Conservation (phyloP, 2,888 invertebrate species). For the Drosophila merina region DNA sequence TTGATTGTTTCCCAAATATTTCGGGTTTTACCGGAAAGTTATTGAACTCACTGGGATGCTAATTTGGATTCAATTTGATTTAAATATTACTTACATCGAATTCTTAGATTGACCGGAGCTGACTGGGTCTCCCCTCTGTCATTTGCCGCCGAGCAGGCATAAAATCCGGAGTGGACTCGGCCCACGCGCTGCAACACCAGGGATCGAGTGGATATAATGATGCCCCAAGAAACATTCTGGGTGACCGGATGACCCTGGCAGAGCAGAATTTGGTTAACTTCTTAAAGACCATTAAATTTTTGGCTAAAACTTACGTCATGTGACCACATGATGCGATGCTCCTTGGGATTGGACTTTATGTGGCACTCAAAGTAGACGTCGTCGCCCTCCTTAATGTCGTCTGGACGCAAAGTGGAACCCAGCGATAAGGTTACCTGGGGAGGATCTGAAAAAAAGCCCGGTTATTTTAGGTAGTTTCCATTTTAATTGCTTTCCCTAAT, state of each 20-base stretch:
- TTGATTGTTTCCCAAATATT: not conserved
- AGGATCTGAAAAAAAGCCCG: conserved; percentile 86
- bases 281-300: not conserved
- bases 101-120: conserved; percentile 89
- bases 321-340: conserved; percentile 91
- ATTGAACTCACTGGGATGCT: not conserved
- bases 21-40: not conserved
- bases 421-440: conserved; percentile 89
- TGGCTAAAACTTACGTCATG: conserved; percentile 86
- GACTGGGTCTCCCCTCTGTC: conserved; percentile 92
- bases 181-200: conserved; percentile 93
- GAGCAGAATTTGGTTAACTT: not conserved
- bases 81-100: conserved; percentile 90
- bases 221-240: conserved; percentile 92
- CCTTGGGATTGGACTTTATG: conserved; percentile 90
- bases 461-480: conserved; percentile 37
- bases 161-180: conserved; percentile 92
- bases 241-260: conserved; percentile 89
- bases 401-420: conserved; percentile 90
- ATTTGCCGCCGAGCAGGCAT: conserved; percentile 93
- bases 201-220: conserved; percentile 94
- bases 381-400: conserved; percentile 91
- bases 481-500: conserved; percentile 50
- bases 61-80: not conserved
- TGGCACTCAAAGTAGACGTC: conserved; percentile 93